phyloP scores from a whole-genome alignment of 2,113 vertebrate species.

The Zingel zingel region DNA sequence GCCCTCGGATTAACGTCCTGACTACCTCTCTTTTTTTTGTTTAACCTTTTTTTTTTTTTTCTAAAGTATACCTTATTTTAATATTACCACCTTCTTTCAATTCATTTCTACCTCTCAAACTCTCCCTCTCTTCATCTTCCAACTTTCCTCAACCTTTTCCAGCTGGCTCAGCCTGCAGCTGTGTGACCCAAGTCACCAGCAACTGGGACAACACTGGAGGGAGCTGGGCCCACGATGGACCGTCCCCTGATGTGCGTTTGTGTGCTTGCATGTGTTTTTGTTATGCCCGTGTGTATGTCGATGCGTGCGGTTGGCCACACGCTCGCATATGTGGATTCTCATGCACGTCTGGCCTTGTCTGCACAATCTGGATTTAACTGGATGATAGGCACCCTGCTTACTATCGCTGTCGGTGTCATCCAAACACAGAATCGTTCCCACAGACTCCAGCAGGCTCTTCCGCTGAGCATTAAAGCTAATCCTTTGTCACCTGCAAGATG shows the following conservation, averaged over 20 bases:
- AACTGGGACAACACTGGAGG: slow-evolving; percentile 72
- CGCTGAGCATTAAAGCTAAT: slow-evolving; percentile 63
- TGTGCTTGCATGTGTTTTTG: slow-evolving; percentile 59
- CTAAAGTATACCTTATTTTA: background rate
- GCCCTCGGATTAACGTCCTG: background rate
- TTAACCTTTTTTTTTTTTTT: background rate
- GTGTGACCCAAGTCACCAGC: slow-evolving; percentile 74
- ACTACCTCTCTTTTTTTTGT: background rate
- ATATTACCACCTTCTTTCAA: background rate
- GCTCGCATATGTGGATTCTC: slow-evolving; percentile 28
- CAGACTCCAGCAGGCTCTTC: slow-evolving; percentile 77
- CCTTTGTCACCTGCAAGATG: slow-evolving; percentile 72
- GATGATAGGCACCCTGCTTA: slow-evolving; percentile 64
- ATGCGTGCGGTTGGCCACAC: slow-evolving; percentile 40
- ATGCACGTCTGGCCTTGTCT: slow-evolving; percentile 45
- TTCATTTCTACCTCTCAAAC: background rate
- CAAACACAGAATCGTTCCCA: slow-evolving; percentile 77
- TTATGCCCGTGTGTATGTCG: slow-evolving; percentile 36
- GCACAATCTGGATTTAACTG: slow-evolving; percentile 69
- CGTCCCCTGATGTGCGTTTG: slow-evolving; percentile 42
- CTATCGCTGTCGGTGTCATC: slow-evolving; percentile 57
- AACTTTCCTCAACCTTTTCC: slow-evolving; percentile 24
- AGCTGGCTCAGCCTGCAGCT: slow-evolving; percentile 66
- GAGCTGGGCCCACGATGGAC: slow-evolving; percentile 40
- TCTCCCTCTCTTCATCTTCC: background rate